Evolutionary conservation across 30 jellyfish, hydroid and myxozoan species (phyloP).

Genomic region (Aurelia coerulea): DNA sequence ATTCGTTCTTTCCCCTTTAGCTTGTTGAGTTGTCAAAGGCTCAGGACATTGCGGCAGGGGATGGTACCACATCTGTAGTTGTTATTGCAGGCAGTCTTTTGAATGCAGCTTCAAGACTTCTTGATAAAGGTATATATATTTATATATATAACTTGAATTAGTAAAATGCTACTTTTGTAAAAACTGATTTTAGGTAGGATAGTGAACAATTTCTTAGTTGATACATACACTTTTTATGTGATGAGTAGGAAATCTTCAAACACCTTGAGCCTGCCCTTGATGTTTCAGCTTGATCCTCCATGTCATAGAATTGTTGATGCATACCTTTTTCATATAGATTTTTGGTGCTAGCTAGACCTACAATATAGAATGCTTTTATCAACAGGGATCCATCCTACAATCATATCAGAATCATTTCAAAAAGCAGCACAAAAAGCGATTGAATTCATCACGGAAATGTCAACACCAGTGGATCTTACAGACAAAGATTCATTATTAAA

Average conservation of each 20-base stretch:
- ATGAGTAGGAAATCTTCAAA: too few species aligned
- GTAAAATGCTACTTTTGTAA: too few species aligned
- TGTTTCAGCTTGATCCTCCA: too few species aligned
- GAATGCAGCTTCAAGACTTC: slow-evolving; percentile 81
- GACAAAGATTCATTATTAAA: slow-evolving; percentile 92
- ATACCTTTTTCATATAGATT: too few species aligned
- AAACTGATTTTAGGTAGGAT: too few species aligned
- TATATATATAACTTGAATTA: too few species aligned
- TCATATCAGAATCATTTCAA: slow-evolving; percentile 93
- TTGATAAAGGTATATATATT: slow-evolving; percentile 68
- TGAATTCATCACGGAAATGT: slow-evolving; percentile 75
- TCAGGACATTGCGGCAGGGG: slow-evolving; percentile 99
- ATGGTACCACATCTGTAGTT: slow-evolving; percentile 99
- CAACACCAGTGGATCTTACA: slow-evolving; percentile 90
- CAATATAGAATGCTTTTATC: neutral
- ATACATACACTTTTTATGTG: too few species aligned
- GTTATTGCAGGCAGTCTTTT: slow-evolving; percentile 96
- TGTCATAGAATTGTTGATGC: too few species aligned
- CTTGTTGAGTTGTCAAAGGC: slow-evolving; percentile 95
- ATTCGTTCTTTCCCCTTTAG: slow-evolving; percentile 26
- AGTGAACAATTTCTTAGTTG: too few species aligned
- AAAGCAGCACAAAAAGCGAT: slow-evolving; percentile 87
- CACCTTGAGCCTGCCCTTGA: too few species aligned
- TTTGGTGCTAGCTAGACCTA: neutral
- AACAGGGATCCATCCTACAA: slow-evolving; percentile 95